Evolutionary conservation across 2,113 vertebrate species (phyloP).

Genomic region (Prochilodus magdalenae): DNA sequence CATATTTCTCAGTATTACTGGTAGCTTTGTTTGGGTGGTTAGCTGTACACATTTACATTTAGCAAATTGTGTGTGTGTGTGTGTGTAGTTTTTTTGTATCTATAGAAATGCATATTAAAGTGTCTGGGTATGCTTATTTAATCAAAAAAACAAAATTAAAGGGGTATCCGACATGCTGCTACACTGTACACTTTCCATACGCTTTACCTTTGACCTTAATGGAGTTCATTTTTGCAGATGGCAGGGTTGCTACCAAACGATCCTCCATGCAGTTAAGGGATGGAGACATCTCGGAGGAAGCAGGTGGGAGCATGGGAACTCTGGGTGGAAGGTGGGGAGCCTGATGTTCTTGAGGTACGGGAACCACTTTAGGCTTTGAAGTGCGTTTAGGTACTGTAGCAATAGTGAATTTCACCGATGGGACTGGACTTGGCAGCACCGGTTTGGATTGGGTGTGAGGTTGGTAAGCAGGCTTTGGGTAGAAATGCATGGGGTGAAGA

Average conservation of each 20-base stretch:
- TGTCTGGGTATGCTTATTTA: no score
- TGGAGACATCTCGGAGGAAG: conserved; percentile 18
- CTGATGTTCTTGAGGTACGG: background rate
- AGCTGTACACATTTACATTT: no score
- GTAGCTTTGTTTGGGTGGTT: no score
- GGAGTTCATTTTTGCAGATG: conserved; percentile 66
- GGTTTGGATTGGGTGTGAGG: background rate
- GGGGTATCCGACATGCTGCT: no score
- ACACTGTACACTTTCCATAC: background rate
- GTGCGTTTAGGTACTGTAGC: background rate
- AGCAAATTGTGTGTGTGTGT: no score
- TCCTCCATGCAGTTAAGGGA: conserved; percentile 59
- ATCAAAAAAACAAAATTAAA: no score
- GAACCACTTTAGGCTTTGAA: background rate
- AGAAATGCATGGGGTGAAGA: background rate
- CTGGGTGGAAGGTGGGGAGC: background rate
- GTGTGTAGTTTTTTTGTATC: no score
- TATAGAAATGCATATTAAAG: no score
- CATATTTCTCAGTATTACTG: no score
- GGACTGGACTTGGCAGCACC: background rate
- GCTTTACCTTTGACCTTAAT: conserved; percentile 74
- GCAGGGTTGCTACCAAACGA: conserved; percentile 62
- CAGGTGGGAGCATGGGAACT: background rate
- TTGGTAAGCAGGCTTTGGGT: background rate
- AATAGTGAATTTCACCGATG: background rate